Conservation (phyloP, 2,888 invertebrate species). For the Melangyna quadrimaculata region DNA sequence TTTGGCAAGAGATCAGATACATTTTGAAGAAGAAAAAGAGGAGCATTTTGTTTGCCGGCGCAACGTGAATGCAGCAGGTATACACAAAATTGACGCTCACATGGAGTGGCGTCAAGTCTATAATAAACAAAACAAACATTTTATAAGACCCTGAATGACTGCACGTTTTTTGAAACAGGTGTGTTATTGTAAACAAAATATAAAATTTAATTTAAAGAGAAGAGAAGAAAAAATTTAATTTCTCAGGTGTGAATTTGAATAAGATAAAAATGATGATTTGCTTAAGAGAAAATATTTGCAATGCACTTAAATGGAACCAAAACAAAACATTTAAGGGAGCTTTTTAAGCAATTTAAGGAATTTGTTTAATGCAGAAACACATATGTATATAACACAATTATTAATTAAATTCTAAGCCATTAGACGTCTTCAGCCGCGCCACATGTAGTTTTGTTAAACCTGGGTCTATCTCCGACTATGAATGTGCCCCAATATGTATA, state of each 20-base stretch:
- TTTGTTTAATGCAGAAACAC: too few species aligned
- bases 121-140: neutral
- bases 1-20: conserved; percentile 41
- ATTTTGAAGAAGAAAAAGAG: conserved; percentile 4
- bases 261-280: neutral
- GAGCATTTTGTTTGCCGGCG: conserved; percentile 37
- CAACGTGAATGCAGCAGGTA: conserved; percentile 8
- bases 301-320: neutral
- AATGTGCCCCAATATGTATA: too few species aligned
- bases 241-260: conserved; percentile 58
- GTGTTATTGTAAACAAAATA: conserved; percentile 55
- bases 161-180: conserved; percentile 39
- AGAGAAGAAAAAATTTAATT: neutral
- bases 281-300: neutral
- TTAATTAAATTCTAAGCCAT: too few species aligned
- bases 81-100: neutral
- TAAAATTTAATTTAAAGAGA: too few species aligned
- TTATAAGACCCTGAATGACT: neutral
- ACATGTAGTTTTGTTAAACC: too few species aligned
- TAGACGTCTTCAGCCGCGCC: too few species aligned
- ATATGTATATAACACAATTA: too few species aligned
- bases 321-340: too few species aligned
- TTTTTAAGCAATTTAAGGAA: too few species aligned
- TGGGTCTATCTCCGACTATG: too few species aligned
- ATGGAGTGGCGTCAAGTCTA: neutral